Conservation (phyloP, 2,797 vertebrate genomes). For the Sebastes hubbsi region DNA sequence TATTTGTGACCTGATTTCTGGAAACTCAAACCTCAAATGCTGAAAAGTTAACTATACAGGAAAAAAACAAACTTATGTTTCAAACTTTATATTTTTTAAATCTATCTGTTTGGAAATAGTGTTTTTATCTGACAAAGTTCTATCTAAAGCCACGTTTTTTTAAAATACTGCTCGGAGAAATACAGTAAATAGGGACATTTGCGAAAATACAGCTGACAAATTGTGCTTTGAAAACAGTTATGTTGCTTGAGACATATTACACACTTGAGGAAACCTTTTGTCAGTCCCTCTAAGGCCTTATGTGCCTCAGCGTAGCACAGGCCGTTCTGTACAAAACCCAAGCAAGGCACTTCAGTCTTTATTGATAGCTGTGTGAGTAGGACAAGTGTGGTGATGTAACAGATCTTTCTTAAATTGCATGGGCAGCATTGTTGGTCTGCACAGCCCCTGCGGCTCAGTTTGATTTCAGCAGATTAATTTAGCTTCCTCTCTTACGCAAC, state of each 20-base stretch:
- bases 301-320: constrained; percentile 39
- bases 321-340: constrained; percentile 42
- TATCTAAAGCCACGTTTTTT: background rate
- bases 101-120: background rate
- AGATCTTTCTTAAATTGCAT: constrained; percentile 72
- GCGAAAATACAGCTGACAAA: constrained; percentile 29
- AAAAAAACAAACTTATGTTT: background rate
- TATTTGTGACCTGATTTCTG: constrained; percentile 52
- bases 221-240: constrained; percentile 16
- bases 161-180: background rate
- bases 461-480: constrained; percentile 79
- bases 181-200: constrained; percentile 18
- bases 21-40: constrained; percentile 3
- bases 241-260: constrained; percentile 25
- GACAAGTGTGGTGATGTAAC: constrained; percentile 72
- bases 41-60: constrained; percentile 1
- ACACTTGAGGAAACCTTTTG: constrained; percentile 60
- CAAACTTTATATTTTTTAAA: background rate
- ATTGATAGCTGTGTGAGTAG: constrained; percentile 63
- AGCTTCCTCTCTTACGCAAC: constrained; percentile 76
- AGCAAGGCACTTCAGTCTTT: constrained; percentile 57
- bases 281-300: constrained; percentile 27
- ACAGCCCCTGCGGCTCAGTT: constrained; percentile 69
- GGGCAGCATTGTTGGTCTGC: constrained; percentile 71
- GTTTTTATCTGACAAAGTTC: background rate